A percentile compares a stretch with the other conserved stretches of the same genome.
These are phyloP conservation scores for Argyresthia albistria DNA, from an alignment of 2,888 invertebrate genomes.

Conservation along the genomic window DNA sequence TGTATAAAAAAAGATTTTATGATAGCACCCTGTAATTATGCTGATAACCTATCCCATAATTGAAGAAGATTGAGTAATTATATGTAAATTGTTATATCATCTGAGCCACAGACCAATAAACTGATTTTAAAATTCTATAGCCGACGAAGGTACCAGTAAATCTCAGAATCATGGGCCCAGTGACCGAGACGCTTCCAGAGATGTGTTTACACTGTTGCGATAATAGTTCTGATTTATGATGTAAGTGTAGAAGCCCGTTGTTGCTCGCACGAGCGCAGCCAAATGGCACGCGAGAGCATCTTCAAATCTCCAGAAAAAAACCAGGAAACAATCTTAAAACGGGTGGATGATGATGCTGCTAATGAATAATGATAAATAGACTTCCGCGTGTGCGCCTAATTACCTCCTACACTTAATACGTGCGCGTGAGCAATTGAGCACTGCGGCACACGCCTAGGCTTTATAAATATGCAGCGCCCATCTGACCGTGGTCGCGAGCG, in stretches of 20 bases:
- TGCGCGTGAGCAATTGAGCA: not conserved
- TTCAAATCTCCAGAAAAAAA: conserved; percentile 27
- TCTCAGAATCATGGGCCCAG: too few species aligned
- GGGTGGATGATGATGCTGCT: conserved; percentile 30
- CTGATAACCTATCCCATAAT: too few species aligned
- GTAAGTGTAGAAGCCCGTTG: conserved; percentile 28
- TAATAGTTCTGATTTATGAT: conserved; percentile 24
- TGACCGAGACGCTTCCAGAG: not conserved
- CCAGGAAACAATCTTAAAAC: conserved; percentile 41
- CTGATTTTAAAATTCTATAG: too few species aligned
- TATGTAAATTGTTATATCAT: too few species aligned
- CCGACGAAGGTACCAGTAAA: too few species aligned
- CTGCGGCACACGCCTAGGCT: conserved; percentile 9
- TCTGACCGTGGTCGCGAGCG: conserved; percentile 34
- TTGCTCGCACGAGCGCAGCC: conserved; percentile 43
- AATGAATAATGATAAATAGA: conserved; percentile 51
- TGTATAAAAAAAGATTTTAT: too few species aligned
- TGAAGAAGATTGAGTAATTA: too few species aligned
- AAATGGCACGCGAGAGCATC: conserved; percentile 34
- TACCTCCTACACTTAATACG: conserved; percentile 20
- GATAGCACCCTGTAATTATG: too few species aligned
- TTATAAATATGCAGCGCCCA: conserved; percentile 15
- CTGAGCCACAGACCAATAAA: too few species aligned
- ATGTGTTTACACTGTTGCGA: not conserved
- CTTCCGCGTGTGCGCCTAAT: conserved; percentile 56